Evolutionary conservation across 2,888 invertebrate species (phyloP).

Genomic region (Macrosoma leucophasiata): DNA sequence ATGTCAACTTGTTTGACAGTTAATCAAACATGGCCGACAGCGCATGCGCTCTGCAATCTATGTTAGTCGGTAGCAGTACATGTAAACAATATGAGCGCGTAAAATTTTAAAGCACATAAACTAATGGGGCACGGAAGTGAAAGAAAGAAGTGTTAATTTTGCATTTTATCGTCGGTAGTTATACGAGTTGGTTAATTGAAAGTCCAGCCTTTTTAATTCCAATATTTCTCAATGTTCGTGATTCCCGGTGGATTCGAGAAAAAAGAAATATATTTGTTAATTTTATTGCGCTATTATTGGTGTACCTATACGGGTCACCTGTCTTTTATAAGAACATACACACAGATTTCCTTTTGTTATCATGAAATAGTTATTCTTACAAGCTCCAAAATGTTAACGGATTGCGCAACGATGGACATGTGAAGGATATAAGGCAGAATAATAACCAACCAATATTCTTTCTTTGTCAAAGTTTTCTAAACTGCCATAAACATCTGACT

Average conservation of each 20-base stretch:
- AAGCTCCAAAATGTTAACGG: too few relatives aligned
- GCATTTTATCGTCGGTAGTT: conserved; percentile 23
- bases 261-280: conserved; percentile 5
- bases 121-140: conserved; percentile 34
- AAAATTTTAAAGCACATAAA: conserved; percentile 23
- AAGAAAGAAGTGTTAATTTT: conserved; percentile 39
- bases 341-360: too few relatives aligned
- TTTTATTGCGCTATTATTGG: too few relatives aligned
- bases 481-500: too few relatives aligned
- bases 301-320: too few relatives aligned
- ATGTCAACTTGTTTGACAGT: conserved; percentile 50
- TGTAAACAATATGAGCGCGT: conserved; percentile 25
- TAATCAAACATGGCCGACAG: conserved; percentile 42
- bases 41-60: conserved; percentile 19
- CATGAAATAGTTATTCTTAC: too few relatives aligned
- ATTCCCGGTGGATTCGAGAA: conserved; percentile 9
- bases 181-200: background rate
- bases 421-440: too few relatives aligned
- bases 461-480: too few relatives aligned
- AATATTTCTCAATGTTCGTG: too few relatives aligned
- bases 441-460: too few relatives aligned
- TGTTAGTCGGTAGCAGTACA: conserved; percentile 13
- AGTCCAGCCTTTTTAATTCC: conserved; percentile 1
- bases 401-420: too few relatives aligned
- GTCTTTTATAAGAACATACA: too few relatives aligned